Base-by-base conservation (phyloP, 2,888 invertebrate genomes). In the Entomobrya proxima region DNA sequence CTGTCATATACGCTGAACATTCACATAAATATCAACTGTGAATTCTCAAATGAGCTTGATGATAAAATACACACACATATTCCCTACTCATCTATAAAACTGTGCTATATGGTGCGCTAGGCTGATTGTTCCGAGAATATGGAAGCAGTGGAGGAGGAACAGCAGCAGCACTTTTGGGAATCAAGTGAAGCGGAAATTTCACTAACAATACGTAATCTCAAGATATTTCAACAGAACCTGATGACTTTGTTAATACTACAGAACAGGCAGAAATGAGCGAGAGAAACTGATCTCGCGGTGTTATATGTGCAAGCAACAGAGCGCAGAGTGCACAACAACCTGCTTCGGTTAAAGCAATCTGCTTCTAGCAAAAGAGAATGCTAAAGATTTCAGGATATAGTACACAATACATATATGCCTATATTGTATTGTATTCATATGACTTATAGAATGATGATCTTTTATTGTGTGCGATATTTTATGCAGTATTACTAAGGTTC, bases 151-250 rank as follows among this genome's bases (percentile, higher is more conserved):
- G 37, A 64, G 64, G 64, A 64, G 9, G 15, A 64, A 21, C 9
- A 64, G 35, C 35, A 40, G 76, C 15, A 55, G 69, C 32, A 52
- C 64, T 75, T 44, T 74, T 61, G 74, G 47, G 74, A 75, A 82
- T 50, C 44, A 75, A 82, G 74, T 82, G 81, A 82, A 52, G 74
- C 75, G 47, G 58, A 75, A 82, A 82, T 82, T 81, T 74, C n/a
- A 47, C 74, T 75, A 82, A 75, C 81, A 82, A 82, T 82, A 47
- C 67, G 64, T 58, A 80, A 80, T 80, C 80, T 80, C 72, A 69
- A 55, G 55, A 72, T 55, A 80, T 55, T 79, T 69, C 52, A 47
- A 50, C 61, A 61, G 21, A 77, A 77, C 77, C 77, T 40, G 40
- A 74, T 69, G 67, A 69, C 67, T 69, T 69, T 69, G 67, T 69